A percentile compares a stretch with the other conserved stretches of the same genome.
Evolutionary conservation across 2,797 vertebrate species (phyloP).

Genomic region (Ctenochaetus hawaiiensis): DNA sequence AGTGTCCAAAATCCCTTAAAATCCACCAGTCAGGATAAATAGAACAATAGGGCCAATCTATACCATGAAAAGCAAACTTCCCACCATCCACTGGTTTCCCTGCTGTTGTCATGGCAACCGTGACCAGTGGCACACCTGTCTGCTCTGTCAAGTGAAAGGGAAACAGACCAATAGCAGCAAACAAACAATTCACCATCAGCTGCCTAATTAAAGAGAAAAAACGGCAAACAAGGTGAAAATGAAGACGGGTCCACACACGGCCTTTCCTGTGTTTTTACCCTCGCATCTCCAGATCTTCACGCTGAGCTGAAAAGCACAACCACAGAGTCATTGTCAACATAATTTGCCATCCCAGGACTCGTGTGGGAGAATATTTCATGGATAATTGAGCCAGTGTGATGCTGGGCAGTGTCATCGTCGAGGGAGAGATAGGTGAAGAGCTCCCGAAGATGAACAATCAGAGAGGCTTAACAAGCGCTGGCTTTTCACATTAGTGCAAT

Average conservation of each 20-base stretch:
- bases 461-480: slow-evolving; percentile 69
- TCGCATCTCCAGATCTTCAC: not conserved
- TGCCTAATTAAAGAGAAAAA: slow-evolving; percentile 50
- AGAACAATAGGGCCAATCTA: slow-evolving; percentile 50
- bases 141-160: slow-evolving; percentile 8
- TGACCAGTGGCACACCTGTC: slow-evolving; percentile 29
- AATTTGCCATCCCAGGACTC: slow-evolving; percentile 49
- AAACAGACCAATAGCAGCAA: slow-evolving; percentile 20
- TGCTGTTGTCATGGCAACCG: slow-evolving; percentile 75
- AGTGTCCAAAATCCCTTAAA: slow-evolving; percentile 12
- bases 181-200: slow-evolving; percentile 37
- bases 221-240: slow-evolving; percentile 8
- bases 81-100: slow-evolving; percentile 25
- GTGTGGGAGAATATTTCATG: slow-evolving; percentile 71
- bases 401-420: slow-evolving; percentile 57
- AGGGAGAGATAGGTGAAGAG: slow-evolving; percentile 61
- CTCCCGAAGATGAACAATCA: slow-evolving; percentile 72
- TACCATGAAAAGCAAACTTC: slow-evolving; percentile 56
- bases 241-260: not conserved
- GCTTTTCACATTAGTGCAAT: slow-evolving; percentile 68
- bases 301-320: slow-evolving; percentile 41
- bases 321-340: slow-evolving; percentile 49
- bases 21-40: slow-evolving; percentile 13
- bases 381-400: slow-evolving; percentile 72
- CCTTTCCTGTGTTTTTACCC: not conserved